Conservation (phyloP, 1,140 invertebrate genomes). For the Panonychus citri region DNA sequence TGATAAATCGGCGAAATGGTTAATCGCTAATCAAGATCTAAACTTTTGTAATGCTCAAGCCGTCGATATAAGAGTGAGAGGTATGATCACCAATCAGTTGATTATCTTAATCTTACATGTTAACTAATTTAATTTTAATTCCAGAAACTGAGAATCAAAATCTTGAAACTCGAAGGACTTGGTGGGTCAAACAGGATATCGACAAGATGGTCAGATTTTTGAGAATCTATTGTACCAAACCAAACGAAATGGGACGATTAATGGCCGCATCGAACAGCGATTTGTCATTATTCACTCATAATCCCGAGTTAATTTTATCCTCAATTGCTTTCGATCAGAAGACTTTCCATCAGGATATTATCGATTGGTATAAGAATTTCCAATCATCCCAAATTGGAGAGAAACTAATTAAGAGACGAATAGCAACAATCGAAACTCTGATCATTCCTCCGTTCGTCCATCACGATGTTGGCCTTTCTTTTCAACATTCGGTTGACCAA, state of each 20-base stretch:
- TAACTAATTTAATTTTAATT: neutral
- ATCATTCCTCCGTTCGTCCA: neutral
- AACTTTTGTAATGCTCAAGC: slow-evolving; percentile 9
- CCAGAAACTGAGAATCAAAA: neutral
- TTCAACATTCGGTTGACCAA: neutral
- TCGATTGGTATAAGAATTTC: neutral
- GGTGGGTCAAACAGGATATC: neutral
- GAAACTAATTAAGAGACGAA: neutral
- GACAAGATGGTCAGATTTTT: neutral
- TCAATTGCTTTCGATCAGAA: neutral
- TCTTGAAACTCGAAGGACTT: neutral
- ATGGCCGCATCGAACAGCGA: neutral
- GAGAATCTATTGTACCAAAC: neutral
- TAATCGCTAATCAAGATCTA: slow-evolving; percentile 1
- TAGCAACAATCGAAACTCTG: neutral
- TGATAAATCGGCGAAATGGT: slow-evolving; percentile 2
- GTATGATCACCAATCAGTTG: neutral
- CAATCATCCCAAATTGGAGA: neutral
- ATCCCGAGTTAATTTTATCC: neutral
- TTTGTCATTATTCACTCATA: neutral
- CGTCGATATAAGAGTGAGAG: slow-evolving; percentile 54
- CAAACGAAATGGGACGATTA: neutral
- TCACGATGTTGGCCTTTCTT: neutral
- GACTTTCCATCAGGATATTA: neutral
- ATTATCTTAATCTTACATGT: neutral